Conservation (phyloP, 2,113 vertebrate genomes). For the Ivindomyrus marchei region DNA sequence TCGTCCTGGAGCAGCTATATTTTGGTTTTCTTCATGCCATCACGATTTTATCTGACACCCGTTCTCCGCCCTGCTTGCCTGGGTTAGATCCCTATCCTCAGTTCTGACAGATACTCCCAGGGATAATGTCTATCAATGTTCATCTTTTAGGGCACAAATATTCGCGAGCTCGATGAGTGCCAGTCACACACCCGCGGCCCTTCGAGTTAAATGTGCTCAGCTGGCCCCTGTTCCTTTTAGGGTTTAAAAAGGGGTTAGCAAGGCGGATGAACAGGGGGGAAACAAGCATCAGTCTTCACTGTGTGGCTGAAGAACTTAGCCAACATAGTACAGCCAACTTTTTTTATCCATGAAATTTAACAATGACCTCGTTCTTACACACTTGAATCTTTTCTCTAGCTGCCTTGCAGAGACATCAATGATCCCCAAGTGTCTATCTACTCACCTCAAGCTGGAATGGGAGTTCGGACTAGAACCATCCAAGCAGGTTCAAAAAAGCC, state of each 20-base stretch:
- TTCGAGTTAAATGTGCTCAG: not conserved
- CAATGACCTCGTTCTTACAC: not conserved
- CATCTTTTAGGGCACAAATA: not conserved
- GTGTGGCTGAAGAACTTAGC: not conserved
- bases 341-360: not conserved
- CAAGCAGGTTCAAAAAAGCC: not conserved
- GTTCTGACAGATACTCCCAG: not conserved
- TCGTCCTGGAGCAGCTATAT: not conserved
- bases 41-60: not conserved
- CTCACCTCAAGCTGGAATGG: not conserved
- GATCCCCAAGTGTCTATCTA: not conserved
- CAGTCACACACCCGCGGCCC: not conserved
- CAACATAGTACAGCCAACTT: not conserved
- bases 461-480: not conserved
- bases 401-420: not conserved
- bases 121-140: not conserved
- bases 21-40: not conserved
- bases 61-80: not conserved
- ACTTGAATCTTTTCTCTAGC: not conserved
- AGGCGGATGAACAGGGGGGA: not conserved
- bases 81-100: not conserved
- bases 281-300: not conserved
- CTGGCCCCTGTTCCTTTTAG: not conserved
- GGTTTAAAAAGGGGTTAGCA: not conserved
- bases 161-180: not conserved